phyloP scores from a whole-genome alignment of 2,797 vertebrate genomes.

The Pipistrellus kuhlii region DNA sequence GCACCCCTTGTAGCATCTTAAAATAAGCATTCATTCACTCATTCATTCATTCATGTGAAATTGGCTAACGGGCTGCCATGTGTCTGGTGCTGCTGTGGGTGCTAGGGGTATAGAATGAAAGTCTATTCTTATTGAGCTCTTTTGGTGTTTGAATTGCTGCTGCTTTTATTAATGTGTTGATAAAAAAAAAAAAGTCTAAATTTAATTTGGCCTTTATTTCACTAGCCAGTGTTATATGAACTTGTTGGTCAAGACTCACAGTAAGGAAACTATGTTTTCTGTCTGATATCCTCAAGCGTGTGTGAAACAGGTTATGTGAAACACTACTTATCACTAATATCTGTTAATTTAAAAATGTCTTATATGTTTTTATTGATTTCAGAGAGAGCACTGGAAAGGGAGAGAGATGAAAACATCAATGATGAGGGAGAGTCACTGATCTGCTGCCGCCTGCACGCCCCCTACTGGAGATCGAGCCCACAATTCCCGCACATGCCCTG shows the following conservation, averaged over 20 bases:
- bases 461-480: too few species aligned
- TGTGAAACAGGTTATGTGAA: not conserved
- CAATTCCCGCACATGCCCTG: too few species aligned
- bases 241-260: not conserved
- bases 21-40: not conserved
- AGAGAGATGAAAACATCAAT: too few species aligned
- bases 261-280: not conserved
- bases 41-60: not conserved
- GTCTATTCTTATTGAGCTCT: not conserved
- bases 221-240: not conserved
- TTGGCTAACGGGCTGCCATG: accelerated
- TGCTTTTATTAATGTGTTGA: not conserved
- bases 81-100: not conserved
- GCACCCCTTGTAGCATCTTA: not conserved
- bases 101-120: not conserved
- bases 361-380: too few species aligned
- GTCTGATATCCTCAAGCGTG: not conserved
- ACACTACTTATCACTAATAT: not conserved
- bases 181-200: not conserved
- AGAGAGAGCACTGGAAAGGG: too few species aligned
- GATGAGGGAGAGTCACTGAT: too few species aligned
- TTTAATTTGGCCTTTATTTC: not conserved
- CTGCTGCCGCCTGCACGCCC: too few species aligned
- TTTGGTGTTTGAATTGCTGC: not conserved
- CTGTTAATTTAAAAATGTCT: not conserved